These are phyloP conservation scores for Sebastiscus albofasciatus DNA, from an alignment of 2,797 vertebrate genomes.

Conservation along the genomic window DNA sequence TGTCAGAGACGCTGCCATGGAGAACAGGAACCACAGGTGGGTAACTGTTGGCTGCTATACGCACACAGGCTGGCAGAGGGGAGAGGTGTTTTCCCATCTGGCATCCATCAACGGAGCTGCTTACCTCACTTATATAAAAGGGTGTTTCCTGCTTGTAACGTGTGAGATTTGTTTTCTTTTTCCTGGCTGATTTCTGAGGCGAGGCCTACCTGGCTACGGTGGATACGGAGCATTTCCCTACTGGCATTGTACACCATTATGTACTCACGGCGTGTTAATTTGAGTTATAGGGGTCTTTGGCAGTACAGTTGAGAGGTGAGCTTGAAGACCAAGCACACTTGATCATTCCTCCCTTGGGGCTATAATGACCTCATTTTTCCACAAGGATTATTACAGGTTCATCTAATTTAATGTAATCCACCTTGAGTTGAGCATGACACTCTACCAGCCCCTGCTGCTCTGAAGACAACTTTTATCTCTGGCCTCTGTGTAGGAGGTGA, in stretches of 20 bases:
- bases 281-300: background rate
- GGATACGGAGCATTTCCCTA: conserved; percentile 23
- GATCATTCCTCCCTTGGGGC: background rate
- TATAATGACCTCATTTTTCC: background rate
- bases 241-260: conserved; percentile 11
- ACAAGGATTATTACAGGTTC: background rate
- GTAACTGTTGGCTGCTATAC: conserved; percentile 27
- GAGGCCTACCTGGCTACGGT: conserved; percentile 2
- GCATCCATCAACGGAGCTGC: conserved; percentile 48
- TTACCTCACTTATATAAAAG: conserved; percentile 54
- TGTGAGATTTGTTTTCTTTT: conserved; percentile 49
- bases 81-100: conserved; percentile 74
- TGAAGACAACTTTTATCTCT: background rate
- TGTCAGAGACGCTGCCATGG: conserved; percentile 4
- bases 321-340: background rate
- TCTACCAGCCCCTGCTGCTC: background rate
- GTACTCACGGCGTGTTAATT: background rate
- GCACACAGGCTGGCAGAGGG: conserved; percentile 33
- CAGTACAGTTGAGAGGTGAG: conserved; percentile 3
- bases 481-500: background rate
- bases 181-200: conserved; percentile 23
- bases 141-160: conserved; percentile 66
- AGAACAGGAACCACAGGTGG: conserved; percentile 37
- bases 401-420: background rate
- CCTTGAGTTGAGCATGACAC: background rate